phyloP scores from a whole-genome alignment of 1,140 invertebrate species.

The Ceratosolen solmsi region DNA sequence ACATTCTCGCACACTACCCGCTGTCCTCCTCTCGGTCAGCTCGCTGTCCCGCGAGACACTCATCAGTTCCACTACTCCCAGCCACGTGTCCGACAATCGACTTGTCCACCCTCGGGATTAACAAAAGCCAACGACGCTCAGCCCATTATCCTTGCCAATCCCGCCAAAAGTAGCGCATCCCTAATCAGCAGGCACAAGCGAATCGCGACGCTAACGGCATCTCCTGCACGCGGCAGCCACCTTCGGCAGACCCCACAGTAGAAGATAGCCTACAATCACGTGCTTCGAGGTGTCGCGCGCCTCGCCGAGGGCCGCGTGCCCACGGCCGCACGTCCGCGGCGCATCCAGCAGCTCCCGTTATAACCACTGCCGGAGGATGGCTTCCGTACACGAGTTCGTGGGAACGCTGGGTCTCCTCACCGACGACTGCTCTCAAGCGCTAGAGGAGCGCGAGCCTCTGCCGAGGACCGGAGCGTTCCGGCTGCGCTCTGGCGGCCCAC shows the following conservation, averaged over 20 bases:
- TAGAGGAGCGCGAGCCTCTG: constrained; percentile 6
- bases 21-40: too few relatives aligned
- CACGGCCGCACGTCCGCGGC: not conserved
- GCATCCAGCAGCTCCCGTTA: not conserved
- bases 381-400: not conserved
- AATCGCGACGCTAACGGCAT: not conserved
- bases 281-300: not conserved
- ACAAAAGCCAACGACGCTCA: too few relatives aligned
- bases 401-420: constrained; percentile 16
- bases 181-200: not conserved
- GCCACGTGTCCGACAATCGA: not conserved
- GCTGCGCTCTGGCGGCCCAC: constrained; percentile 27
- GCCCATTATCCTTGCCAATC: too few relatives aligned
- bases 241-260: not conserved
- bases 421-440: constrained; percentile 26
- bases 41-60: not conserved
- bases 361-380: not conserved
- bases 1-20: constrained; percentile 1
- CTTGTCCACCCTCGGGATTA: too few relatives aligned
- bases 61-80: not conserved
- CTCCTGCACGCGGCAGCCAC: not conserved
- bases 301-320: not conserved
- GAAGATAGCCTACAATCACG: not conserved
- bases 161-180: not conserved
- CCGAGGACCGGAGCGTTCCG: not conserved